These are phyloP conservation scores for Spizella passerina DNA, from an alignment of 2,797 vertebrate genomes.

Conservation along the genomic window DNA sequence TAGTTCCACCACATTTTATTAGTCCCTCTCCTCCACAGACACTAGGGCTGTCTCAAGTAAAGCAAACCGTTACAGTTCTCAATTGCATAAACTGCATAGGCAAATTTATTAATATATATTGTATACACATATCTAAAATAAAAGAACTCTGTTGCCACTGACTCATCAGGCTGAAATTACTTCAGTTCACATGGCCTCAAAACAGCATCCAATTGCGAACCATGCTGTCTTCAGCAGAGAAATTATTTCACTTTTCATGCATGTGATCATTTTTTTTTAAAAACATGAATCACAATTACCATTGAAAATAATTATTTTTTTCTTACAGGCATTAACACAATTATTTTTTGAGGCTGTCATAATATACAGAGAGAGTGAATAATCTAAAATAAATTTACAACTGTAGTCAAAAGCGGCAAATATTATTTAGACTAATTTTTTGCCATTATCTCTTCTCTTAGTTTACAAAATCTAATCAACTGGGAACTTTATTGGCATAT, in stretches of 20 bases:
- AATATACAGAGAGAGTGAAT: background rate
- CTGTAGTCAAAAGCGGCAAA: background rate
- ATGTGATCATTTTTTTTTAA: background rate
- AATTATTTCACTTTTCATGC: background rate
- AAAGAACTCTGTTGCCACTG: background rate
- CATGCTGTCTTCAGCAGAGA: background rate
- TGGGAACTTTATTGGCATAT: background rate
- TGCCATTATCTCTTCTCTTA: background rate
- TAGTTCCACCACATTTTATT: background rate
- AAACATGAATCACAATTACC: background rate
- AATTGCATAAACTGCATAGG: background rate
- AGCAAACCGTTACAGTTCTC: background rate
- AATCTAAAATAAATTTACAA: background rate
- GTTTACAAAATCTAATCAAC: background rate
- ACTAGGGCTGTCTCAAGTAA: background rate
- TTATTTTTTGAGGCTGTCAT: background rate
- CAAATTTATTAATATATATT: background rate
- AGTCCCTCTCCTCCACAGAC: background rate
- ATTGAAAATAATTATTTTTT: background rate
- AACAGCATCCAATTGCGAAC: background rate
- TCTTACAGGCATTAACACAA: background rate
- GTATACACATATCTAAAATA: background rate
- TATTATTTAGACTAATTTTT: background rate
- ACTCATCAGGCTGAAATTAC: constrained; percentile 10
- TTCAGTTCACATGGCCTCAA: background rate